Evolutionary conservation across 2,113 vertebrate species (phyloP), one percentile per base, ranked within the genome.

Genomic region (Edolisoma coerulescens): DNA sequence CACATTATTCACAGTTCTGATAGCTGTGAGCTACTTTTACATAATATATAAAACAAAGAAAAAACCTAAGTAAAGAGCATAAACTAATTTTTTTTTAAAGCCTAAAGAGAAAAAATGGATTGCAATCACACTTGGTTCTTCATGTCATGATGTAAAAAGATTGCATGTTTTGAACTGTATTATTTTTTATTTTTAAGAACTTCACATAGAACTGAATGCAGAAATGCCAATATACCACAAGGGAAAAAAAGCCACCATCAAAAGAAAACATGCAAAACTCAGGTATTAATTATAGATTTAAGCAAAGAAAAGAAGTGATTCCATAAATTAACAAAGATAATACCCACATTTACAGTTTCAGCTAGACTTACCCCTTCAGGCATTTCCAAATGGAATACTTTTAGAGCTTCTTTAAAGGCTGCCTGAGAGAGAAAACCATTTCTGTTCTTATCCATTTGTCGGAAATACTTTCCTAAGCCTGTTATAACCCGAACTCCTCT

Each of bases 401-500:
- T 94, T 19, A 98, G 84, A 93, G 97, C 98, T 92, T 97, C 96
- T 90, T 97, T 96, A 80, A 98, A 97, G 89, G 97, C 84, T 74
- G 79, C 52, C 83, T 96, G 98, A 67, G 91, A 90, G 33, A 98
- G 95, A 79, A 97, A 69, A 73, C 98, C 96, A 59, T 73, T 96
- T 87, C 95, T 91, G 61, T 94, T 92, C 23, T 96, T 96, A 80
- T 98, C 98, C 78, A 95, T 8, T 13, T 94, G 88, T 71, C 79
- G 47, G 69, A 98, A 98, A 69, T 98, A 93, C 80, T 98, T 98
- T 89, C 97, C 97, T 85, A 99, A 90, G 79, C 97, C 94, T 20
- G 97, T 98, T 81, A 98, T n/a, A 92, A 98, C 93, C 53, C 64
- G 60, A 85, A 98, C 96, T 82, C 95, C 97, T 97, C 95, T 98